Evolutionary conservation across 2,113 vertebrate species (phyloP), one percentile per base, ranked within the genome.

Genomic region (Poicephalus meyeri): DNA sequence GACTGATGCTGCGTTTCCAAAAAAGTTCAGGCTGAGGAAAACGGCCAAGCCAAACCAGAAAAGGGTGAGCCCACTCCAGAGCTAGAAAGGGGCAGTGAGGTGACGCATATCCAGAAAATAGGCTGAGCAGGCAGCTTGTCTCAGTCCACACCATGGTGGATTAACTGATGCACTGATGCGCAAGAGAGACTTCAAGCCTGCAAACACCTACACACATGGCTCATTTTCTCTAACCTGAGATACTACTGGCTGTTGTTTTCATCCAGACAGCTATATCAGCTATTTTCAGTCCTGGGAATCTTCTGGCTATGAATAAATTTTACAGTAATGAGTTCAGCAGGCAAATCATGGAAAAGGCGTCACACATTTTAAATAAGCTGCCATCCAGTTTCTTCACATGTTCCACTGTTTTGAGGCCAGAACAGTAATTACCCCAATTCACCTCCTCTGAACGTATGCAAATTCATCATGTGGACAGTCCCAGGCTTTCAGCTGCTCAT

Each of bases 381-480:
- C 61, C 53, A 46, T 61, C 25, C 68, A 73, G 31, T 26, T 83
- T 83, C 50, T 63, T n/a, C 24, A 46, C 31, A 19, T 1, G 3
- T 58, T 77, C 28, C 13, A 16, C 49, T 49, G 37, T 39, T 88
- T 3, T 65, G 37, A 83, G n/a, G 70, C 33, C 80, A 53, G 19
- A 80, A 41, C 14, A 53, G 47, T 2, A 17, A 53, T 1, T 1
- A 68, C 2, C 8, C 50, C 55, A 31, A 58, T 25, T 23, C 21
- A 49, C 33, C 58, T 79, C 20, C 72, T 47, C 82, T 80, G 60
- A 12, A 21, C 0, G 0, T n/a, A n/a, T 63, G 29, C 17, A 50
- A 29, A 71, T 80, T 19, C 52, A 64, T 65, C 69, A 33, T 7
- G 11, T 46, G 46, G 37, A 73, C 72, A 42, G 55, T 11, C 49